phyloP scores from a whole-genome alignment of 2,113 vertebrate species.

The Phocoena sinus region DNA sequence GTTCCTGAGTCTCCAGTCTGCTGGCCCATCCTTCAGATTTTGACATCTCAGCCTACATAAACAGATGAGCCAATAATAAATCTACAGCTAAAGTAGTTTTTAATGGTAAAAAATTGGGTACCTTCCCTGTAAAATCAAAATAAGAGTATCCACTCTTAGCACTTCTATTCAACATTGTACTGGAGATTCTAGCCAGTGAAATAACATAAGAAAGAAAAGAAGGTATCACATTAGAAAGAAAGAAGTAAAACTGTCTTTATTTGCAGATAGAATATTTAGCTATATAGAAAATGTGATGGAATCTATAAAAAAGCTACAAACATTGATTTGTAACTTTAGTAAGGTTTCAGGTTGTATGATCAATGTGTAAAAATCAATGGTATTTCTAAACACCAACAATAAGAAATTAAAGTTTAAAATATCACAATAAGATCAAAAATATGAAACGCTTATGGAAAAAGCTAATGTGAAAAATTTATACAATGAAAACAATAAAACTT shows the following conservation, averaged over 20 bases:
- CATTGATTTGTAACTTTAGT: background rate
- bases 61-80: background rate
- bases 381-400: background rate
- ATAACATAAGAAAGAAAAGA: background rate
- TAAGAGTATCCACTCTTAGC: background rate
- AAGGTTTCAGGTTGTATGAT: background rate
- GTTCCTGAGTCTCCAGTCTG: background rate
- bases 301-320: background rate
- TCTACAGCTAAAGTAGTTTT: background rate
- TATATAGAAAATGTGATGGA: background rate
- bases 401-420: background rate
- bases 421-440: background rate
- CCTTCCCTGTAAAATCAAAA: background rate
- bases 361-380: background rate
- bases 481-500: background rate
- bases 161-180: background rate
- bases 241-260: background rate
- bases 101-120: background rate
- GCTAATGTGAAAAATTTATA: background rate
- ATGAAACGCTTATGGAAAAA: background rate
- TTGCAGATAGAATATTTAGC: background rate
- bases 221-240: background rate
- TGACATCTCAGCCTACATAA: background rate
- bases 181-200: background rate
- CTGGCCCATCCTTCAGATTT: background rate